phyloP scores from a whole-genome alignment of 2,797 vertebrate genomes.

The Pipistrellus pipistrellus region DNA sequence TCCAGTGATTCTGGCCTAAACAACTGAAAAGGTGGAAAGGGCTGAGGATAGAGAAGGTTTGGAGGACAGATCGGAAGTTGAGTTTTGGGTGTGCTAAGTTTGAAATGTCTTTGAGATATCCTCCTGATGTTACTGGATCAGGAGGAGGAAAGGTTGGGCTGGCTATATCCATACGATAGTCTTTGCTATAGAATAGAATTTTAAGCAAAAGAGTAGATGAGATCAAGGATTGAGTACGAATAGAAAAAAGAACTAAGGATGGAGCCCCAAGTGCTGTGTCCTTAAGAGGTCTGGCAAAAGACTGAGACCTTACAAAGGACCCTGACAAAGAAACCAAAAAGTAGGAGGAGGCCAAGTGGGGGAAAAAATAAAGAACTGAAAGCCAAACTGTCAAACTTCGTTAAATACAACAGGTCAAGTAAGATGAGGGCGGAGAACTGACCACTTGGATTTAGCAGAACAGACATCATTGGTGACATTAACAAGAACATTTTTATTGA shows the following conservation, averaged over 20 bases:
- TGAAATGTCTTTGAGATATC: not conserved
- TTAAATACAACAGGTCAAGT: constrained; percentile 34
- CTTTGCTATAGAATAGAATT: not conserved
- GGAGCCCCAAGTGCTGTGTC: not conserved
- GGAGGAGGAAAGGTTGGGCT: not conserved
- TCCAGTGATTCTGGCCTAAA: not conserved
- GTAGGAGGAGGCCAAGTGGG: not conserved
- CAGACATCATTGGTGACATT: not conserved
- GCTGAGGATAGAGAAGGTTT: not conserved
- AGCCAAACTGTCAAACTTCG: not conserved
- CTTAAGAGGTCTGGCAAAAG: not conserved
- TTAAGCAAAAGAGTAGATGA: constrained; percentile 5
- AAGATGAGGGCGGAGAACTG: not conserved
- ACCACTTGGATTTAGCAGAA: not conserved
- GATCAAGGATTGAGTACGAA: not conserved
- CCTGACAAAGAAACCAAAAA: not conserved
- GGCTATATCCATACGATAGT: not conserved
- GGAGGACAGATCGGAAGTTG: not conserved
- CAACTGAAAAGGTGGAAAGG: not conserved
- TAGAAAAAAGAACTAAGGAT: not conserved
- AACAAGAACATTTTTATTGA: not conserved
- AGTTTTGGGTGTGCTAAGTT: not conserved
- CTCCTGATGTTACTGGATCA: not conserved
- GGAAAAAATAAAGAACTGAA: not conserved
- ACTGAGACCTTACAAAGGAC: not conserved